Percentiles rank a stretch among this genome's conserved stretches.
Evolutionary conservation across 2,888 invertebrate species (phyloP).

Genomic region (Andricus curvator): DNA sequence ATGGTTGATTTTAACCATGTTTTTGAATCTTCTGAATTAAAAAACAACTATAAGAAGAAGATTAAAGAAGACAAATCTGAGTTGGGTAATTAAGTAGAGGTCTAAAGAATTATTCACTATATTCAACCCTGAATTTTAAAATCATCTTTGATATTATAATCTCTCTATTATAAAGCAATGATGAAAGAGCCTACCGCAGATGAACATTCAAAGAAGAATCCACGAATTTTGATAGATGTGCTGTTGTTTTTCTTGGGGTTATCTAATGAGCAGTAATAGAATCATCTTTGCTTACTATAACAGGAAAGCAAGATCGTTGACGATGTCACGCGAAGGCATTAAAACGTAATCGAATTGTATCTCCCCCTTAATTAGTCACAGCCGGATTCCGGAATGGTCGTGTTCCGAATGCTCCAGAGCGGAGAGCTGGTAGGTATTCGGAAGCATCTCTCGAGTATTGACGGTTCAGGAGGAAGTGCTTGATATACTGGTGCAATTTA

Average conservation of each 20-base stretch:
- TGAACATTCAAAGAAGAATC: no score
- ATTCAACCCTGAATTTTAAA: no score
- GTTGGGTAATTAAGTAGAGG: no score
- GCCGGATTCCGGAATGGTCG: slow-evolving; percentile 51
- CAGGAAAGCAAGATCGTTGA: slow-evolving; percentile 45
- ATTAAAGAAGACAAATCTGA: no score
- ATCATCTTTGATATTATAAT: no score
- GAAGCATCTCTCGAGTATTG: slow-evolving; percentile 65
- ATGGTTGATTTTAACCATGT: no score
- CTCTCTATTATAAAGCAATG: no score
- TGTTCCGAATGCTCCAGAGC: slow-evolving; percentile 40
- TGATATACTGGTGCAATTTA: slow-evolving; percentile 74
- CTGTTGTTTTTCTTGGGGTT: slow-evolving; percentile 30
- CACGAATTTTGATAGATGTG: background rate
- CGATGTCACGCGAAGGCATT: slow-evolving; percentile 49
- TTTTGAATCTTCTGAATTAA: no score
- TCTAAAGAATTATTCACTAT: no score
- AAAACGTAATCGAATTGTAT: slow-evolving; percentile 57
- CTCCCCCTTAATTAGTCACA: slow-evolving; percentile 57
- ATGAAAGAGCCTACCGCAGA: no score
- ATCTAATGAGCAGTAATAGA: slow-evolving; percentile 34
- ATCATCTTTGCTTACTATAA: slow-evolving; percentile 44
- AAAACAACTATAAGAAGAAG: no score
- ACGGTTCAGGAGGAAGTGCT: slow-evolving; percentile 66
- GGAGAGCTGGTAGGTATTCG: slow-evolving; percentile 50